These are phyloP conservation scores for Lamproptera curius DNA, from an alignment of 2,888 invertebrate genomes.

Conservation along the genomic window DNA sequence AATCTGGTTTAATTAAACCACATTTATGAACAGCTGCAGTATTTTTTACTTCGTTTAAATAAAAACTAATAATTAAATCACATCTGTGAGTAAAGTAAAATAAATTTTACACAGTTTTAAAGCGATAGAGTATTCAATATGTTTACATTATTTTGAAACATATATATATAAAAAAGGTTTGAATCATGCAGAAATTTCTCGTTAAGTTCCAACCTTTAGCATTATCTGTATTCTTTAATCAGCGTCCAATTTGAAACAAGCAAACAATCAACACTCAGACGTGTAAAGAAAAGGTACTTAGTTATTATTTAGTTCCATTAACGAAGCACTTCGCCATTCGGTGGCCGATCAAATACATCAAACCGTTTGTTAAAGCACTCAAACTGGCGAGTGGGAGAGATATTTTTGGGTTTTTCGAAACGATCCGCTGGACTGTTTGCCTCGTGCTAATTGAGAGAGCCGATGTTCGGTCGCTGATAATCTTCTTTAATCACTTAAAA, in stretches of 20 bases:
- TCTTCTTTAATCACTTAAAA: constrained; percentile 58
- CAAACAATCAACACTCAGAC: constrained; percentile 14
- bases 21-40: no score
- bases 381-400: constrained; percentile 40
- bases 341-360: constrained; percentile 43
- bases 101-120: no score
- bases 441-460: constrained; percentile 51
- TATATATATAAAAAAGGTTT: no score
- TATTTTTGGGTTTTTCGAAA: constrained; percentile 36
- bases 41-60: no score
- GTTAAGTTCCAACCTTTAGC: no score
- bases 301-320: constrained; percentile 23
- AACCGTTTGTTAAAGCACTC: constrained; percentile 43
- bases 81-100: no score
- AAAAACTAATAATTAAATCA: no score
- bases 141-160: no score
- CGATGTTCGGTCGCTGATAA: constrained; percentile 36
- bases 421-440: constrained; percentile 28
- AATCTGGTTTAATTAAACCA: no score
- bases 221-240: neutral
- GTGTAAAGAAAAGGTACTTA: constrained; percentile 21
- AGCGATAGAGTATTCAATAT: no score
- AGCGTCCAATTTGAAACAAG: constrained; percentile 10
- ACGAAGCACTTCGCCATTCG: constrained; percentile 29
- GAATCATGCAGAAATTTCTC: no score